These are phyloP conservation scores for Pygmarrhopalites habei DNA, from an alignment of 1,140 invertebrate genomes.

Conservation along the genomic window DNA sequence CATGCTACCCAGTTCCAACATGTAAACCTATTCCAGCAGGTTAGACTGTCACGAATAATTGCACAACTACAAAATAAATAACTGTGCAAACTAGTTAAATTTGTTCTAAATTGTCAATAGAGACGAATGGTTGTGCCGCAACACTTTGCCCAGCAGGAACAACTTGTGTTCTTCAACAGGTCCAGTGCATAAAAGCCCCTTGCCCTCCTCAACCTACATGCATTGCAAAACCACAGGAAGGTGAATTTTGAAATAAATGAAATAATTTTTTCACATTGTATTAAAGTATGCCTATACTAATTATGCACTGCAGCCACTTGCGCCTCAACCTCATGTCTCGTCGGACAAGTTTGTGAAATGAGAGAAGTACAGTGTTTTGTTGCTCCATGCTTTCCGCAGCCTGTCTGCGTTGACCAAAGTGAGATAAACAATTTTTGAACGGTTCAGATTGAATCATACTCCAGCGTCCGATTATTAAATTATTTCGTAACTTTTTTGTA, in stretches of 20 bases:
- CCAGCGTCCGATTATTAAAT: too few species aligned
- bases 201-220: constrained; percentile 10
- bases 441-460: too few species aligned
- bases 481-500: too few species aligned
- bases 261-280: too few species aligned
- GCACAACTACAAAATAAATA: background rate
- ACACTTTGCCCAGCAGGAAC: background rate
- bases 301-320: background rate
- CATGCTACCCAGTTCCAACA: background rate
- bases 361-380: background rate
- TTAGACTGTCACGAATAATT: background rate
- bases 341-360: constrained; percentile 1
- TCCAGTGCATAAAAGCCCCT: constrained; percentile 13
- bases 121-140: background rate
- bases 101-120: background rate
- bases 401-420: background rate
- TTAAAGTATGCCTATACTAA: too few species aligned
- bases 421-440: too few species aligned
- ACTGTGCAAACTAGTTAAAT: background rate
- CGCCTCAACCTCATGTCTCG: background rate
- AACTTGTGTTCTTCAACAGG: constrained; percentile 11
- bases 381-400: background rate
- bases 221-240: background rate
- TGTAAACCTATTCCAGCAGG: background rate
- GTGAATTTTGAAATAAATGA: background rate